These are phyloP conservation scores for Heliocidaris tuberculata DNA, from an alignment of 35 echinoderm and acorn worm genomes.

Conservation along the genomic window DNA sequence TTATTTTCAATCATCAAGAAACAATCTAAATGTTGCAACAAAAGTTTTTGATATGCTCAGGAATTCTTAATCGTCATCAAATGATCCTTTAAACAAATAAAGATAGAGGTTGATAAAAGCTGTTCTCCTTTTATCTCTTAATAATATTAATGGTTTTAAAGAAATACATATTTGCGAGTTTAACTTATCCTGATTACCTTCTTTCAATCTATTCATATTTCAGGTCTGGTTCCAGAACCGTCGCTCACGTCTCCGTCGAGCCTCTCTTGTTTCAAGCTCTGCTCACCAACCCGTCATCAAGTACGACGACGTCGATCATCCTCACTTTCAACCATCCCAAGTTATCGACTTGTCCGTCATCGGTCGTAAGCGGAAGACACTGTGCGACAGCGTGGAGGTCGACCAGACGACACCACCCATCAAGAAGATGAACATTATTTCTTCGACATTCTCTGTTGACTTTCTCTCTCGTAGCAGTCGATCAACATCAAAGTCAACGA, in stretches of 20 bases:
- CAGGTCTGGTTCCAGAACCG: constrained; percentile 26
- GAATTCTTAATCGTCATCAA: too few relatives aligned
- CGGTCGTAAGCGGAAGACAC: not conserved
- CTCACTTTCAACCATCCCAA: not conserved
- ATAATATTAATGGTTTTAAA: too few relatives aligned
- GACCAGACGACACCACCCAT: not conserved
- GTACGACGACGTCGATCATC: not conserved
- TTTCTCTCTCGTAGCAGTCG: constrained; percentile 15
- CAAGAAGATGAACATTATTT: not conserved
- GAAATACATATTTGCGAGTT: too few relatives aligned
- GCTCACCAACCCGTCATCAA: not conserved
- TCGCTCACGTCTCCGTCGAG: constrained; percentile 2
- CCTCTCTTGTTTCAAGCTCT: not conserved
- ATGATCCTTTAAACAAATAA: too few relatives aligned
- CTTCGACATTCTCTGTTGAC: not conserved
- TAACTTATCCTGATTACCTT: too few relatives aligned
- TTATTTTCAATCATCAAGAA: too few relatives aligned
- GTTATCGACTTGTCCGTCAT: not conserved
- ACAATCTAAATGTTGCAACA: too few relatives aligned
- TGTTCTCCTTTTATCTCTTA: too few relatives aligned
- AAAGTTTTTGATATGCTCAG: too few relatives aligned
- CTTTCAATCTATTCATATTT: not conserved
- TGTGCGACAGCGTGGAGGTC: not conserved
- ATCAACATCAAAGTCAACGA: not conserved
- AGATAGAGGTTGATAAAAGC: too few relatives aligned